Conservation (phyloP, 2,797 vertebrate genomes). For the Mormyrus proboscirostris region DNA sequence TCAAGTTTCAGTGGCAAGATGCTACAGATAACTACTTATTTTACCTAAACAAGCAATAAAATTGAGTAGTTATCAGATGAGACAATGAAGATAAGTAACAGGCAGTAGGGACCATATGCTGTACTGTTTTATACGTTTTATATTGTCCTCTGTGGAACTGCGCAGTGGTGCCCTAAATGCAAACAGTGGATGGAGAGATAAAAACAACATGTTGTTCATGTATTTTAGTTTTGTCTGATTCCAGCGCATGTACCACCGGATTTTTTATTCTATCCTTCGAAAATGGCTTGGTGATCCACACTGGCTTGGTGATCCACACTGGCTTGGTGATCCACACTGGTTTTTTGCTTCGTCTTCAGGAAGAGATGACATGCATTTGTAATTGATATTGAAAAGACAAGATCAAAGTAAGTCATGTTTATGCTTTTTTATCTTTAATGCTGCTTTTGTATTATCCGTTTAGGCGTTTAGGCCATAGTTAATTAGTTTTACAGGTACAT, state of each 20-base stretch:
- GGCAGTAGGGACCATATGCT: constrained; percentile 19
- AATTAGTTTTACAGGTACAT: background rate
- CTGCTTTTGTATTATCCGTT: background rate
- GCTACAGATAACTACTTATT: background rate
- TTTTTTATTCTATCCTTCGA: background rate
- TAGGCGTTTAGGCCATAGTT: background rate
- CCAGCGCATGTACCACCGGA: background rate
- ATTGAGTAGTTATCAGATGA: background rate
- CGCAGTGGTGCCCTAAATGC: constrained; percentile 12
- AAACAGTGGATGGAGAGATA: constrained; percentile 11
- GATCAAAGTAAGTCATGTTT: background rate
- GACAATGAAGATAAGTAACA: background rate
- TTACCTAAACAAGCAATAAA: background rate
- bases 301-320: background rate
- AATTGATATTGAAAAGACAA: background rate
- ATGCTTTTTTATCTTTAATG: background rate
- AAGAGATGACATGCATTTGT: background rate
- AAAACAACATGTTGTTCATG: constrained; percentile 8
- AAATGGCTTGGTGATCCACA: background rate
- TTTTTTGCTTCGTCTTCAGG: background rate
- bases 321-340: background rate
- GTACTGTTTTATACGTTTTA: constrained; percentile 20
- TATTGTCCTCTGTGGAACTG: background rate
- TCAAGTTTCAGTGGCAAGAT: background rate
- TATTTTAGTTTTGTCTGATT: background rate